Percentiles rank a stretch among this genome's conserved stretches.
phyloP scores from a whole-genome alignment of 1,140 invertebrate genomes.

The Pissodes strobi region DNA sequence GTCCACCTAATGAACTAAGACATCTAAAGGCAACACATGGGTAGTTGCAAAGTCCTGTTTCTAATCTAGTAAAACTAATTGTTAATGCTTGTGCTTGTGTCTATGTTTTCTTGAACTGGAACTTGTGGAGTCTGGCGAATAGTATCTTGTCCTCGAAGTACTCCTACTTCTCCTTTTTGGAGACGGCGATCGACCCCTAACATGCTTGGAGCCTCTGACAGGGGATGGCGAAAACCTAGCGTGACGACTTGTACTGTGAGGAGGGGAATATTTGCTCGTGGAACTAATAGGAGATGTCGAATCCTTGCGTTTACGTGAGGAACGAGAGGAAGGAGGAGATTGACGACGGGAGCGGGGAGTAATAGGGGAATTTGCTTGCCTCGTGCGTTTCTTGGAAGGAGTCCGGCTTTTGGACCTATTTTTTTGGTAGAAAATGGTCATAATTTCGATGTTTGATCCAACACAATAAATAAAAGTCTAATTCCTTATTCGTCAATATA shows the following conservation, averaged over 20 bases:
- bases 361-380: constrained; percentile 47
- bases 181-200: constrained; percentile 36
- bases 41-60: too few relatives aligned
- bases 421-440: constrained; percentile 33
- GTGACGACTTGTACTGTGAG: constrained; percentile 38
- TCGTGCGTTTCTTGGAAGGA: constrained; percentile 49
- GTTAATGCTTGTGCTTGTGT: constrained; percentile 54
- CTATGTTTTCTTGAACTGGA: constrained; percentile 47
- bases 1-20: too few relatives aligned
- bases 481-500: too few relatives aligned
- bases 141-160: constrained; percentile 45
- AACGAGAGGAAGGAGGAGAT: constrained; percentile 46
- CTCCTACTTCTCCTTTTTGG: constrained; percentile 42
- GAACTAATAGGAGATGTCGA: constrained; percentile 49
- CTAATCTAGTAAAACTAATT: not conserved
- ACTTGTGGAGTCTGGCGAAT: constrained; percentile 45
- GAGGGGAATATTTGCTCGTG: constrained; percentile 49
- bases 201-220: constrained; percentile 22
- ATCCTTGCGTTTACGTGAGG: constrained; percentile 47
- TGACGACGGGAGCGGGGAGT: constrained; percentile 50
- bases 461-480: not conserved
- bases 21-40: too few relatives aligned
- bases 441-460: constrained; percentile 10
- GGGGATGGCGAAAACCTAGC: constrained; percentile 44
- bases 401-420: constrained; percentile 55